Percentiles rank a stretch among this genome's conserved stretches.
phyloP scores from a whole-genome alignment of 2,113 vertebrate genomes.

The Daboia siamensis region DNA sequence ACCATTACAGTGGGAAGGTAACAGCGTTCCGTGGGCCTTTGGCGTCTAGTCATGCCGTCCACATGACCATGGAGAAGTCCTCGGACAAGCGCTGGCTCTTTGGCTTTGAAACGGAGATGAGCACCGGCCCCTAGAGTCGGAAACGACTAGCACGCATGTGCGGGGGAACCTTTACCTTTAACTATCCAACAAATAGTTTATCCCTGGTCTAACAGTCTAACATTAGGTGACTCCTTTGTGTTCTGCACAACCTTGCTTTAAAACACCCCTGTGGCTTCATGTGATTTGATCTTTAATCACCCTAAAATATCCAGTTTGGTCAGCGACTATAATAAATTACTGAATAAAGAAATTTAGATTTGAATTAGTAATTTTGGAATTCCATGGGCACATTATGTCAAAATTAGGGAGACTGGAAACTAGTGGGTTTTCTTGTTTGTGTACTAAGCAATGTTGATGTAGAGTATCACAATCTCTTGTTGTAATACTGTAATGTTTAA shows the following conservation, averaged over 20 bases:
- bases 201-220: background rate
- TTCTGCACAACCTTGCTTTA: background rate
- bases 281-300: background rate
- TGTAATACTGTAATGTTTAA: background rate
- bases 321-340: background rate
- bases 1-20: no score
- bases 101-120: no score
- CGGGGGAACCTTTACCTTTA: no score
- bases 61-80: no score
- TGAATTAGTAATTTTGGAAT: background rate
- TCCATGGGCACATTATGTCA: background rate
- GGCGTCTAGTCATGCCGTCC: no score
- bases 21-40: no score
- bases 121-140: no score
- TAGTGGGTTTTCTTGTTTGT: background rate
- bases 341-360: background rate
- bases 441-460: background rate
- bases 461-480: background rate
- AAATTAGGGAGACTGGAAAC: background rate
- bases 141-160: no score
- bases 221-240: background rate
- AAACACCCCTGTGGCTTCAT: background rate
- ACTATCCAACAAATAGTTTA: no score
- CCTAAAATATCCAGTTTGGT: background rate
- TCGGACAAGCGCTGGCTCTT: no score